A percentile compares a stretch with the other conserved stretches of the same genome.
Conservation (phyloP, 2,113 vertebrate species). For the Petaurus breviceps region DNA sequence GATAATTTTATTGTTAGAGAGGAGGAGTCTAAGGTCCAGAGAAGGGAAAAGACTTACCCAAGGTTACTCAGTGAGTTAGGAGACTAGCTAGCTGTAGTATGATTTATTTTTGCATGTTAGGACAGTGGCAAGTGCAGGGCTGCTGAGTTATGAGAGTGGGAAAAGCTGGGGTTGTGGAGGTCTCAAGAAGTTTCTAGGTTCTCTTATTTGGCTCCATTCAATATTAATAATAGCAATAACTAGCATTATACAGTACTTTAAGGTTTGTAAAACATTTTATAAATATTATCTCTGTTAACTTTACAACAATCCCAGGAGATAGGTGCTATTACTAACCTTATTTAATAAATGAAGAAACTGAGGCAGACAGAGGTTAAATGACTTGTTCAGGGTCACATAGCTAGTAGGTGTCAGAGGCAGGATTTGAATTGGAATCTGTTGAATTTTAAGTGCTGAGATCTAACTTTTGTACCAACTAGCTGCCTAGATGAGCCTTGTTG, state of each 20-base stretch:
- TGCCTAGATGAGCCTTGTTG: too few species aligned
- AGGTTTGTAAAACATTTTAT: background rate
- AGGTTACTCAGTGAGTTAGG: too few species aligned
- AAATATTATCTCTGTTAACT: background rate
- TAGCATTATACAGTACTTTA: too few species aligned
- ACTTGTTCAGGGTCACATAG: background rate
- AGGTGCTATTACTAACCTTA: background rate
- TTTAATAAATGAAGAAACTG: background rate
- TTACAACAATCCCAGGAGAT: background rate
- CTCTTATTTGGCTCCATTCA: background rate
- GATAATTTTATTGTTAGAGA: background rate
- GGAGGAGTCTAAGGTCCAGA: background rate
- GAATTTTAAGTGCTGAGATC: background rate
- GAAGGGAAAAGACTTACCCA: background rate
- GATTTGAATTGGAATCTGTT: background rate
- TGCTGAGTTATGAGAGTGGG: background rate
- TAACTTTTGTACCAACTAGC: background rate
- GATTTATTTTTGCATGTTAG: background rate
- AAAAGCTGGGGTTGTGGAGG: background rate
- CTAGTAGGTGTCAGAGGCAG: background rate
- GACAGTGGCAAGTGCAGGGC: background rate
- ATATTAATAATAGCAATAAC: background rate
- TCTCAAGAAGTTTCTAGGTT: background rate
- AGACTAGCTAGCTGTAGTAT: too few species aligned
- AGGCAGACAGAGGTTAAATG: background rate